These are phyloP conservation scores for Ennomos fuscantarius DNA, from an alignment of 2,888 invertebrate genomes.

Conservation along the genomic window DNA sequence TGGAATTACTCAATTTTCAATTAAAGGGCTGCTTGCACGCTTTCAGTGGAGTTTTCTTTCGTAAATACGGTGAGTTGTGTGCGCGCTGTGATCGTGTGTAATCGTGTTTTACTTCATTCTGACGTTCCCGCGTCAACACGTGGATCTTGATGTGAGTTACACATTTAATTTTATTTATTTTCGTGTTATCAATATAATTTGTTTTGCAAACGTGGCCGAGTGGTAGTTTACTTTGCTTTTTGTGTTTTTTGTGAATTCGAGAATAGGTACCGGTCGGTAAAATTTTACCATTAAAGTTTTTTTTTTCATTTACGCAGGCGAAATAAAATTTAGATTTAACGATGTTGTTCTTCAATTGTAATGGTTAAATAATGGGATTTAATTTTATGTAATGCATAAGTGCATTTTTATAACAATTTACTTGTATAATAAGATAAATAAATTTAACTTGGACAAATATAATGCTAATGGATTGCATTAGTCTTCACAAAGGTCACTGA, in stretches of 20 bases:
- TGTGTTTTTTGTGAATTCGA: conserved; percentile 12
- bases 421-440: no score
- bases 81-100: conserved; percentile 22
- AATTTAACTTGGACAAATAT: no score
- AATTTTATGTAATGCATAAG: no score
- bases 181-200: conserved; percentile 18
- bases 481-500: conserved; percentile 7
- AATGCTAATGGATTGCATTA: not conserved
- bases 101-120: conserved; percentile 13
- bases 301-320: no score
- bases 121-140: conserved; percentile 35
- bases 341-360: no score
- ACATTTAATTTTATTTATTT: conserved; percentile 15
- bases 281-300: conserved; percentile 3
- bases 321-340: no score
- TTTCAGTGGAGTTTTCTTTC: conserved; percentile 47
- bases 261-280: conserved; percentile 11
- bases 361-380: no score
- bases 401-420: no score
- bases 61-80: conserved; percentile 44
- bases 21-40: conserved; percentile 58
- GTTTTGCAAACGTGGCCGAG: conserved; percentile 10
- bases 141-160: conserved; percentile 36
- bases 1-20: conserved; percentile 61
- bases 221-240: conserved; percentile 9